Conservation (phyloP, 2,113 vertebrate genomes). For the Forbesichthys agassizii region DNA sequence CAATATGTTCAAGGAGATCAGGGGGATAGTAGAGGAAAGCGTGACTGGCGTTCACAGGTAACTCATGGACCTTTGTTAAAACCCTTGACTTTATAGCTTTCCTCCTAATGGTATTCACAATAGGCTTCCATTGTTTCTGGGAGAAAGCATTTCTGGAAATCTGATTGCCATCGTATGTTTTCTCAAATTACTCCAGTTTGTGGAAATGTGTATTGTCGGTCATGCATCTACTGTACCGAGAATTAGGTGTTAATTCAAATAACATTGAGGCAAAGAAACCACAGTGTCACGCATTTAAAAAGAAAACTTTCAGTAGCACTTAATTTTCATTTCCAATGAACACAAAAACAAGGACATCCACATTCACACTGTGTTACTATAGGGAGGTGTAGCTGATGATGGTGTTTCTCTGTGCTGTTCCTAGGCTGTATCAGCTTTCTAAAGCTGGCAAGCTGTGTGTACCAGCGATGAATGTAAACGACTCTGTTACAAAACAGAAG, state of each 20-base stretch:
- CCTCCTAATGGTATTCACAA: too few species aligned
- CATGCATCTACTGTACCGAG: too few species aligned
- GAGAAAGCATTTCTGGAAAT: too few species aligned
- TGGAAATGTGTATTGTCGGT: too few species aligned
- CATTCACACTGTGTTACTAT: background rate
- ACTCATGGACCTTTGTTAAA: background rate
- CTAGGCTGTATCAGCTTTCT: slow-evolving; percentile 94
- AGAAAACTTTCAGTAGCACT: too few species aligned
- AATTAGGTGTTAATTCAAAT: too few species aligned
- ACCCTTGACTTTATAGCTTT: background rate
- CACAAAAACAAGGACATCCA: too few species aligned
- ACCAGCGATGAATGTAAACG: slow-evolving; percentile 98
- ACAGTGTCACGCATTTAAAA: too few species aligned
- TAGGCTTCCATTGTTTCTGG: too few species aligned
- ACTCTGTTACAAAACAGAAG: slow-evolving; percentile 99
- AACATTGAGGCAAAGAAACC: too few species aligned
- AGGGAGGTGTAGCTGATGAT: background rate
- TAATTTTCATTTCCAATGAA: background rate
- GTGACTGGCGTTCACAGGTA: slow-evolving; percentile 97
- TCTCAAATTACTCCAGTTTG: too few species aligned
- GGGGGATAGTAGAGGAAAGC: slow-evolving; percentile 98
- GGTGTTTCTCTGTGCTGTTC: background rate
- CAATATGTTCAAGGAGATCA: slow-evolving; percentile 95
- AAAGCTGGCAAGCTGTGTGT: slow-evolving; percentile 98
- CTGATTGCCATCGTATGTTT: too few species aligned